Percentiles rank a stretch among this genome's conserved stretches.
Evolutionary conservation across 2,113 vertebrate genomes (phyloP).

Genomic region (Copsychus sechellarum): DNA sequence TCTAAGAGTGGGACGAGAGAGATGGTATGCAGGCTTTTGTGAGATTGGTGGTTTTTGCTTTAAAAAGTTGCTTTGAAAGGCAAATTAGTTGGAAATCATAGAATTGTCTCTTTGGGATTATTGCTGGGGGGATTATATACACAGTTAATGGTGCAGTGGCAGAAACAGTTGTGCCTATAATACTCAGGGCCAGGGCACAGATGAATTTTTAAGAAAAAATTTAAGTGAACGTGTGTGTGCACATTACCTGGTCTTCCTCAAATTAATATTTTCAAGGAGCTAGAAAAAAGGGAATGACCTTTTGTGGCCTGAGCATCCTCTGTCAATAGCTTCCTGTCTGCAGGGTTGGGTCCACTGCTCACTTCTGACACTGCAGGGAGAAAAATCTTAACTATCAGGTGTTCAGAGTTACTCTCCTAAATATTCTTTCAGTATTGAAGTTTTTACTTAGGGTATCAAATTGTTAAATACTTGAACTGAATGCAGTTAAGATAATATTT

Average conservation of each 20-base stretch:
- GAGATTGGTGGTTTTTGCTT: not conserved
- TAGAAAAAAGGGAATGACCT: not conserved
- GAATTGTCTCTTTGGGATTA: not conserved
- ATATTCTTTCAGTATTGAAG: not conserved
- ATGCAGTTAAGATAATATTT: not conserved
- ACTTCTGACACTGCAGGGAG: not conserved
- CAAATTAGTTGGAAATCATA: not conserved
- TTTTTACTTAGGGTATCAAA: not conserved
- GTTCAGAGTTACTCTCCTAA: not conserved
- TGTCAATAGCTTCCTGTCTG: not conserved
- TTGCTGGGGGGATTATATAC: not conserved
- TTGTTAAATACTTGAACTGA: not conserved
- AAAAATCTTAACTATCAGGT: not conserved
- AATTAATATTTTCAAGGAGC: not conserved
- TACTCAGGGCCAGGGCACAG: not conserved
- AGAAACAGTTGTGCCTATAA: not conserved
- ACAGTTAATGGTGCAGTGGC: not conserved
- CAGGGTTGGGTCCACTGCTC: not conserved
- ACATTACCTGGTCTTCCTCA: not conserved
- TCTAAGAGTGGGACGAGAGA: not conserved
- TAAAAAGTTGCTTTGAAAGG: not conserved
- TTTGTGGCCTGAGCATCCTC: not conserved
- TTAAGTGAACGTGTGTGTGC: rapidly evolving
- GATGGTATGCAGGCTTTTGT: not conserved
- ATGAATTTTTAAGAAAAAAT: not conserved